Conservation (phyloP, 1,140 invertebrate species). For the Caerostris extrusa region DNA sequence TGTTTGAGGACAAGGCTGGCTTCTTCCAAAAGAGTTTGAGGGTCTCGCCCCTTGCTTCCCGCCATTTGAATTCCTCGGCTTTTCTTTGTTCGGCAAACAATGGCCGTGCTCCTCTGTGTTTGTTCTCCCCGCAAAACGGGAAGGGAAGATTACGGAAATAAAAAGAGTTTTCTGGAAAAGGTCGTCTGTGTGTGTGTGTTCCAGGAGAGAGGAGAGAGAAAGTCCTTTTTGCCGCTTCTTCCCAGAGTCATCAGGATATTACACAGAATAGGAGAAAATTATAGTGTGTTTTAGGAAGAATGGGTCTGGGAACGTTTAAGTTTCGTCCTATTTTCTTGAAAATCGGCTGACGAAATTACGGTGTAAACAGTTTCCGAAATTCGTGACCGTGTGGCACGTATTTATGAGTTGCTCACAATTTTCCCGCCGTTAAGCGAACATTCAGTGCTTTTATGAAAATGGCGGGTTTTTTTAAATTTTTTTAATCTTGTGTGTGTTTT, state of each 20-base stretch:
- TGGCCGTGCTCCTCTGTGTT: background rate
- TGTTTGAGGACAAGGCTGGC: too few relatives aligned
- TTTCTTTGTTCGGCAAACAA: constrained; percentile 24
- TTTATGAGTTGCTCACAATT: background rate
- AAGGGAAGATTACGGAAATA: constrained; percentile 7
- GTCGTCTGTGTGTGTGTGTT: background rate
- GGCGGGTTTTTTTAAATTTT: too few relatives aligned
- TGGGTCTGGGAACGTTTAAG: background rate
- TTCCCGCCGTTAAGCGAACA: too few relatives aligned
- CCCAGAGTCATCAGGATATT: background rate
- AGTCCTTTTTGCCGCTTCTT: too few relatives aligned
- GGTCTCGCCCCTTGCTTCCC: background rate
- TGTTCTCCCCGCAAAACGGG: background rate
- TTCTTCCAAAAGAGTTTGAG: too few relatives aligned
- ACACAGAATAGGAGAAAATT: background rate
- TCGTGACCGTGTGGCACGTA: background rate
- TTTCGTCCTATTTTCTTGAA: background rate
- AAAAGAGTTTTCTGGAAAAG: background rate
- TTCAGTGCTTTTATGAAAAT: too few relatives aligned
- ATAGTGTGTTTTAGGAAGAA: background rate
- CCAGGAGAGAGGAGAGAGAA: background rate
- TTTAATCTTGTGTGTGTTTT: too few relatives aligned
- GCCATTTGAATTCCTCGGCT: background rate
- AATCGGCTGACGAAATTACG: background rate
- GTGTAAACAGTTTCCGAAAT: constrained; percentile 7